phyloP scores from a whole-genome alignment of 2,888 invertebrate genomes.

The Eristalinus aeneus region DNA sequence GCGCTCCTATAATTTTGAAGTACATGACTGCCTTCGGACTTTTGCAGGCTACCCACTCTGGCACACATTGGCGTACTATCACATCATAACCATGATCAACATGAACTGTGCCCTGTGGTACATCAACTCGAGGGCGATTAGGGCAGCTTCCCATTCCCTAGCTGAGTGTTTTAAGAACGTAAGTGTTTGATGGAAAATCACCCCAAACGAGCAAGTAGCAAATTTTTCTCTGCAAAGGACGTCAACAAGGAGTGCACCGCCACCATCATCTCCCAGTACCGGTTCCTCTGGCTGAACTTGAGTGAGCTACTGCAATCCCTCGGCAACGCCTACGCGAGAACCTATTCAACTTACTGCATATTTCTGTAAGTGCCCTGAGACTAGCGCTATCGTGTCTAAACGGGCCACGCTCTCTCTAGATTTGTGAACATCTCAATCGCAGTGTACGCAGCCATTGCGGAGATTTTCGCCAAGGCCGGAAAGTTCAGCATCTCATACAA shows the following conservation, averaged over 20 bases:
- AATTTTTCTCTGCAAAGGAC: constrained; percentile 80
- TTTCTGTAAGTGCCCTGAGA: constrained; percentile 82
- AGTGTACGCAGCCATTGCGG: constrained; percentile 85
- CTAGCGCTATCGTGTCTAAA: not conserved
- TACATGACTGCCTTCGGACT: not conserved
- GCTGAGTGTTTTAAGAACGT: constrained; percentile 82
- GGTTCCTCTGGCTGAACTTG: constrained; percentile 84
- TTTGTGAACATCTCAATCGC: constrained; percentile 86
- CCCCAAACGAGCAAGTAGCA: not conserved
- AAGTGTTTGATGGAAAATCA: constrained; percentile 56
- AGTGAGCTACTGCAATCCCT: constrained; percentile 85
- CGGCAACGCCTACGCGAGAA: constrained; percentile 86
- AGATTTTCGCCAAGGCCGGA: constrained; percentile 83
- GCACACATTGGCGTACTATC: constrained; percentile 83
- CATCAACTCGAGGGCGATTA: constrained; percentile 86
- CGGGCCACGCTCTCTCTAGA: constrained; percentile 75
- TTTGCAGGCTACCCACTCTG: constrained; percentile 83
- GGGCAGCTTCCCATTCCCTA: constrained; percentile 83
- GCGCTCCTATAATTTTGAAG: not conserved
- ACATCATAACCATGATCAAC: constrained; percentile 87
- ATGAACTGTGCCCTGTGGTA: constrained; percentile 88
- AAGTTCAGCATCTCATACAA: constrained; percentile 84
- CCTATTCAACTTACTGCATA: constrained; percentile 85
- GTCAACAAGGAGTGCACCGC: constrained; percentile 82
- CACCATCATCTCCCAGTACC: constrained; percentile 83